Evolutionary conservation across 2,113 vertebrate genomes (phyloP), one percentile per base, ranked within the genome.

Genomic region (Brienomyrus longianalis): DNA sequence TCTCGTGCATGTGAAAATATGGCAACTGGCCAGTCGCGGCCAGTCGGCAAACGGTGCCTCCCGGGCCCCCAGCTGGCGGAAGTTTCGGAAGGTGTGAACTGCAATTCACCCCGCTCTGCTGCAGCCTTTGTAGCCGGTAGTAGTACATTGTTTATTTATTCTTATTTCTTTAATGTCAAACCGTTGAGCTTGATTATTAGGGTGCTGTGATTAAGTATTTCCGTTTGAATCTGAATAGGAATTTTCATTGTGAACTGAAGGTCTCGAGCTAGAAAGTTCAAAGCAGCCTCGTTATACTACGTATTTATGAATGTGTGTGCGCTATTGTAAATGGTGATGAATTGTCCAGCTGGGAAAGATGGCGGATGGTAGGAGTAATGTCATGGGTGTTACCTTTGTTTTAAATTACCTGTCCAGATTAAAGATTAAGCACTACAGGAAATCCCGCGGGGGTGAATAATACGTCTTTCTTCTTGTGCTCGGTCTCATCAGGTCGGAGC

Each of bases 351-450:
- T 87, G 50, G 19, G 39, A 84, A 47, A 84, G 80, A 47, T n/a
- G 80, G 43, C 3, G 43, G 83, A 87, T 56, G 9, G 23, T 50
- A 56, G 51, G 27, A 54, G 13, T 31, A 86, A 35, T 54, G 43
- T 52, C 48, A 35, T 52, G 43, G 39, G 21, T 54, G 51, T 87
- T 31, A 86, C 47, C 48, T 86, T 86, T 86, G 84, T 86, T 80
- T 80, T 80, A 80, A 43, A 80, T 80, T 43, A 80, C 74, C 74
- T 80, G 35, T 80, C 17, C 74, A 35, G 62, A 70, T 70, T 70
- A 70, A 5, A 80, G 83, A 86, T 50, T 86, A 86, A 86, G 45
- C 45, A 10, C 83, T 35, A 54, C 85, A 87, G 85, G 50, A 87
- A 87, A 19, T 56, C 48, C 50, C 13, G 15, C 10, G 4, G 17